Base-by-base conservation (phyloP, 2,888 invertebrate species). In the Brachyptera putata region DNA sequence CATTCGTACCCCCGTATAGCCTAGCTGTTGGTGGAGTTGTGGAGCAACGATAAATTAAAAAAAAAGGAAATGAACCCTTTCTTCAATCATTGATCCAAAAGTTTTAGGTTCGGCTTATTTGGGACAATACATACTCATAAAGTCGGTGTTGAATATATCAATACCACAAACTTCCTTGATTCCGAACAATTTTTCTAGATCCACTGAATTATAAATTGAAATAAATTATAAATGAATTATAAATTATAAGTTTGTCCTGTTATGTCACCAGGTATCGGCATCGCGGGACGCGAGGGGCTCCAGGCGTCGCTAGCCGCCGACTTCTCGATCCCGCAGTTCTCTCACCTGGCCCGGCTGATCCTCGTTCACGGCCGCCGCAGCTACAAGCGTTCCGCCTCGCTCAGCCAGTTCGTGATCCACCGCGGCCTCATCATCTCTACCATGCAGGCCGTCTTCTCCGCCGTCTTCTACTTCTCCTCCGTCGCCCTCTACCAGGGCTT, bases 401-500 rank as follows among this genome's bases (percentile, higher is more conserved):
- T 99, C 16, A 92, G 94, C 67, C 96, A 99, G 75, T 99, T 99
- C 77, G 97, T 99, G 59, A 98, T 99, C 72, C 99, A 99, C 75
- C 84, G 97, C 57, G 99, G 99, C 41, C 83, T 99, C 62, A 96
- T 99, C 69, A 98, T 99, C 63, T 96, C 98, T 50, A 95, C 95
- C 13, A 95, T 99, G 91, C 89, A 93, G 80, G 99, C 98, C 1
- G 92, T 99, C 39, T 99, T 99, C 77, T 97, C 96, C 1, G 95
- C 97, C 24, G 96, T 99, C 34, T 99, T 99, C 79, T 99, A 98
- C 79, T 89, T 99, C 74, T 95, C 97, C 18, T 96, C 97, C 1
- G 95, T 99, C 37, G 91, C 96, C 5, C 82, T 99, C 21, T 99
- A 99, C 77, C 99, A 97, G 75, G 98, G 98, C n/a, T 91, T 98